Conservation (phyloP, 2,888 invertebrate genomes). For the Mythimna albipuncta region DNA sequence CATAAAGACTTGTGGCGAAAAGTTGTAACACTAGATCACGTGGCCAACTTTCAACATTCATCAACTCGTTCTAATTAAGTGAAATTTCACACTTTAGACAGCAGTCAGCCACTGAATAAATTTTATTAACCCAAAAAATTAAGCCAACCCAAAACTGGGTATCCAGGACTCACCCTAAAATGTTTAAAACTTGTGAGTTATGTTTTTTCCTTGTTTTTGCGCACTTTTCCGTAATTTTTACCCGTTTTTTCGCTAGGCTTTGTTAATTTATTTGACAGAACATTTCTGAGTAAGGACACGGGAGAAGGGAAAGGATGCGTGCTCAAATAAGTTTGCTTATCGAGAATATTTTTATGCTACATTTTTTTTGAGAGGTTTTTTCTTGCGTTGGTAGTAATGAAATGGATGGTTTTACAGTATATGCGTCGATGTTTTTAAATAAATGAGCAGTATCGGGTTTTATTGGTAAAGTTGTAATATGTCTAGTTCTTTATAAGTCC, state of each 20-base stretch:
- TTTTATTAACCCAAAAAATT: constrained; percentile 25
- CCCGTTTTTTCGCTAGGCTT: constrained; percentile 70
- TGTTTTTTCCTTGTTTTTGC: constrained; percentile 60
- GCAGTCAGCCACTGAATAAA: constrained; percentile 22
- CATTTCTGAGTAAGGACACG: constrained; percentile 65
- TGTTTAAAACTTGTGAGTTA: constrained; percentile 59
- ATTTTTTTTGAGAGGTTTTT: constrained; percentile 12
- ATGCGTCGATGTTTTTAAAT: too few relatives aligned
- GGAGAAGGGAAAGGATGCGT: constrained; percentile 49
- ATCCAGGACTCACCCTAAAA: constrained; percentile 43
- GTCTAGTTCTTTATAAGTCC: too few relatives aligned
- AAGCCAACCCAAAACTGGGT: constrained; percentile 16
- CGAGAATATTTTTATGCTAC: constrained; percentile 25
- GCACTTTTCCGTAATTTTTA: constrained; percentile 68
- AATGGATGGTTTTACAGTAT: constrained; percentile 15
- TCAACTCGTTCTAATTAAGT: constrained; percentile 30
- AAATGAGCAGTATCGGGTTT: too few relatives aligned
- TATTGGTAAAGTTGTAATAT: too few relatives aligned
- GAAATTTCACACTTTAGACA: constrained; percentile 34
- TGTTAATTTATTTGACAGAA: constrained; percentile 79
- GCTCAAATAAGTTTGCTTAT: constrained; percentile 53
- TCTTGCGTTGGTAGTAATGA: constrained; percentile 13
- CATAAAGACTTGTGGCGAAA: background rate
- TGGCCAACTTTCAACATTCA: constrained; percentile 22
- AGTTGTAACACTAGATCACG: background rate